These are phyloP conservation scores for Odocoileus hemionus DNA, from an alignment of 2,113 vertebrate species.

Conservation along the genomic window DNA sequence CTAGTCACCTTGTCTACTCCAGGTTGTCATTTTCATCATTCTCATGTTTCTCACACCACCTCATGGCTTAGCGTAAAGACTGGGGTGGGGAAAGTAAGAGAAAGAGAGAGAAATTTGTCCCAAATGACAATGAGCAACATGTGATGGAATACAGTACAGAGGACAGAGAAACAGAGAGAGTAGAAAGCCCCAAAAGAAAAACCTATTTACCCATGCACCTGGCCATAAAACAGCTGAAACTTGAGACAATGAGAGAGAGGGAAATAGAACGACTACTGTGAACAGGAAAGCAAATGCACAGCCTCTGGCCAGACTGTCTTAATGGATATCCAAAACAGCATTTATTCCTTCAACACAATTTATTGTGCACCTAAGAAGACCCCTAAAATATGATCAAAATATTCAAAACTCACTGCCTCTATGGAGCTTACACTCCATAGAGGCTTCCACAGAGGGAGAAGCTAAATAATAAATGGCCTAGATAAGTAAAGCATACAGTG, in stretches of 20 bases:
- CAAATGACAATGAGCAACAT: not conserved
- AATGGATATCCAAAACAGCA: not conserved
- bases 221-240: not conserved
- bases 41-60: not conserved
- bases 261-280: not conserved
- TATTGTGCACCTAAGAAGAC: not conserved
- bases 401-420: not conserved
- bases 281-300: not conserved
- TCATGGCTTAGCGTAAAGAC: not conserved
- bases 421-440: not conserved
- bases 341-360: not conserved
- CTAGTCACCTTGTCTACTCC: not conserved
- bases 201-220: not conserved
- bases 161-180: not conserved
- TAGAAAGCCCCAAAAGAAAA: not conserved
- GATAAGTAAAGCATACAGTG: not conserved
- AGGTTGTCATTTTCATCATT: not conserved
- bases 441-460: not conserved
- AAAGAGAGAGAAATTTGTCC: not conserved
- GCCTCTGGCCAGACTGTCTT: not conserved
- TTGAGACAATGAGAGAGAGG: not conserved
- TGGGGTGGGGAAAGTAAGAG: not conserved
- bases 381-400: not conserved
- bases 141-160: not conserved
- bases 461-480: not conserved